Base-by-base conservation (phyloP, 2,888 invertebrate genomes). In the Furcula furcula region DNA sequence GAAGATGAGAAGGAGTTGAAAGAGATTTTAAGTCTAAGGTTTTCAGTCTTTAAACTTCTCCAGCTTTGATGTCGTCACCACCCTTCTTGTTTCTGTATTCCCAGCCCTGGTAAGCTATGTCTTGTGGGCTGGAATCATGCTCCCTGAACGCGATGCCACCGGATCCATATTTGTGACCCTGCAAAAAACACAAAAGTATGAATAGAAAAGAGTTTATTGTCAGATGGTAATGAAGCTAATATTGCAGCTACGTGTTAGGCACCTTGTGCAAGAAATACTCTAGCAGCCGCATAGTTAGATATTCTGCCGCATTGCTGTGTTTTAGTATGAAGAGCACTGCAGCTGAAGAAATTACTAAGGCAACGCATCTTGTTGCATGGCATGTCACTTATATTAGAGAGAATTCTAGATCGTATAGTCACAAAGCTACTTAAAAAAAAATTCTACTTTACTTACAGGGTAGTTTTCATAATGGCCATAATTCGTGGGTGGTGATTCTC, bases 61-160 rank as follows among this genome's bases (percentile, higher is more conserved):
- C 87, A 19, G 87, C 87, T 28, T 87, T 84, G 21, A 87, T 88
- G 11, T 89, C 85, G 36, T 89, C 89, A 21, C 76, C 77, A 1
- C 76, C 80, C 40, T 91, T 90, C 32, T 90, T 90, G 56, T 72
- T 88, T 44, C 93, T 90, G 59, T 92, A 93, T 49, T 93, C 90
- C 90, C 94, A 94, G 7, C 94, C 94, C 45, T 92, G 93, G 73
- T 94, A 95, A 0, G 94, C 94, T 11, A 94, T 80, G 57, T 94
- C 91, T 46, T 93, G 93, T 1, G 91, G 88, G 34, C 76, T 82
- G 0, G 56, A 51, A 7, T 85, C 85, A 20, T 92, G 91, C 34
- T 93, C 92, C 16, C 92, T 91, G 66, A 93, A 94, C 34, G 93
- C 90, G 5, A 93, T 85, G 0, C 91, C 88, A n/a, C 90, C 87